These are phyloP conservation scores for Tamandua tetradactyla DNA, from an alignment of 2,797 vertebrate species.

Conservation along the genomic window DNA sequence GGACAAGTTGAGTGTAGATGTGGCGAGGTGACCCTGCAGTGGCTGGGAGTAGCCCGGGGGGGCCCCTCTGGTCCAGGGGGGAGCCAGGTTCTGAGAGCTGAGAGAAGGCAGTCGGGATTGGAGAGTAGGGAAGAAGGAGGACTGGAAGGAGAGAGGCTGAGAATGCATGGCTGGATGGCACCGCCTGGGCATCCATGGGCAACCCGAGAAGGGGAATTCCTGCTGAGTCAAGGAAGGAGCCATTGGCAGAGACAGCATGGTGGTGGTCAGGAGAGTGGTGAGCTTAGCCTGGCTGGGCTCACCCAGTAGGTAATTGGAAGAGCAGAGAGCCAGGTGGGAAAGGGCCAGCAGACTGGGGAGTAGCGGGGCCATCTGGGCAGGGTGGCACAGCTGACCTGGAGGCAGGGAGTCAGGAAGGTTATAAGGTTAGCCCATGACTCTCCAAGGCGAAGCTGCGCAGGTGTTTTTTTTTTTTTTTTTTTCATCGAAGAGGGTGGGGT, in stretches of 20 bases:
- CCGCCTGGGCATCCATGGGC: slow-evolving; percentile 54
- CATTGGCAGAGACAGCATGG: slow-evolving; percentile 61
- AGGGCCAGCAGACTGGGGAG: background rate
- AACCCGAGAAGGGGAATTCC: slow-evolving; percentile 70
- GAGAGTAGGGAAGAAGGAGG: background rate
- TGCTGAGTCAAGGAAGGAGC: slow-evolving; percentile 75
- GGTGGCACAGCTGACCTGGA: background rate
- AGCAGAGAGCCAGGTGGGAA: background rate
- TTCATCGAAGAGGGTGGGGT: background rate
- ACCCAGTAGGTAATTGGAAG: background rate
- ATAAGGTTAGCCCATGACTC: background rate
- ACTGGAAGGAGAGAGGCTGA: background rate
- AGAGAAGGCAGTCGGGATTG: background rate
- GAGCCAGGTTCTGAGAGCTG: background rate
- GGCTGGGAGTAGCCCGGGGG: background rate
- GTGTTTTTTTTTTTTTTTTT: background rate
- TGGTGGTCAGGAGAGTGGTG: slow-evolving; percentile 55
- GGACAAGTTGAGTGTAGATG: background rate
- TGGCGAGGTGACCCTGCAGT: background rate
- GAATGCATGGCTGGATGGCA: background rate
- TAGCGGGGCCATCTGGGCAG: background rate
- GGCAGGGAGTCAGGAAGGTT: background rate
- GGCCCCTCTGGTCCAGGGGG: background rate
- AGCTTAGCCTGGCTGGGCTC: slow-evolving; percentile 60
- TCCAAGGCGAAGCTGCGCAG: background rate